A percentile compares a stretch with the other conserved stretches of the same genome.
Evolutionary conservation across 2,113 vertebrate genomes (phyloP).

Genomic region (Clupea harengus): DNA sequence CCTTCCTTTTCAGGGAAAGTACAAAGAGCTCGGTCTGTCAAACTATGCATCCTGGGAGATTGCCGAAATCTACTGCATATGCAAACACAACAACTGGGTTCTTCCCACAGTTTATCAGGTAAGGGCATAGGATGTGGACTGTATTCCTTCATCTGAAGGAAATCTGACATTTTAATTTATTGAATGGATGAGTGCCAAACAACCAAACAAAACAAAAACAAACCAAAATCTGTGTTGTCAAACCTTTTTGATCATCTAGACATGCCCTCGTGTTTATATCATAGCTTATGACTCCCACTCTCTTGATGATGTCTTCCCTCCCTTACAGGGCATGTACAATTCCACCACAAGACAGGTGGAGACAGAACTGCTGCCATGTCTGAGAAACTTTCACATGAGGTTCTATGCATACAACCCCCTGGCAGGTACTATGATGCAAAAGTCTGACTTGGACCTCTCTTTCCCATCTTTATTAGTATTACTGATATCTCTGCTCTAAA

Average conservation of each 20-base stretch:
- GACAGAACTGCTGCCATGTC: conserved; percentile 84
- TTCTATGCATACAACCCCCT: conserved; percentile 96
- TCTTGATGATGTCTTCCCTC: not conserved
- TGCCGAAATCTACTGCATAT: conserved; percentile 85
- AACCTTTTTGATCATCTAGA: not conserved
- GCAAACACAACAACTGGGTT: conserved; percentile 85
- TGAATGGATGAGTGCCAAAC: not conserved
- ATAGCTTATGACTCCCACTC: not conserved
- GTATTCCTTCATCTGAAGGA: not conserved
- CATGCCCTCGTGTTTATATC: not conserved
- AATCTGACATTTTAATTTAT: not conserved
- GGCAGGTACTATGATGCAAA: conserved; percentile 75
- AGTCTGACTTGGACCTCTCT: not conserved
- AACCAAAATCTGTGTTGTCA: not conserved
- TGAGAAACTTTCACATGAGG: conserved; percentile 77
- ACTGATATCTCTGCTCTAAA: no score
- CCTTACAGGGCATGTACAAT: conserved; percentile 92
- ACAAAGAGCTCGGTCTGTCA: conserved; percentile 89
- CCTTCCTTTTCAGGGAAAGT: conserved; percentile 80
- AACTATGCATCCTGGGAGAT: conserved; percentile 93
- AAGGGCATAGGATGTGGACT: conserved; percentile 32
- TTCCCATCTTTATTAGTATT: not conserved
- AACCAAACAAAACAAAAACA: not conserved
- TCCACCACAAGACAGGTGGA: conserved; percentile 91
- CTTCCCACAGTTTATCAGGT: conserved; percentile 92